phyloP scores from a whole-genome alignment of 2,888 invertebrate species.

The Sinotaia quadrata region DNA sequence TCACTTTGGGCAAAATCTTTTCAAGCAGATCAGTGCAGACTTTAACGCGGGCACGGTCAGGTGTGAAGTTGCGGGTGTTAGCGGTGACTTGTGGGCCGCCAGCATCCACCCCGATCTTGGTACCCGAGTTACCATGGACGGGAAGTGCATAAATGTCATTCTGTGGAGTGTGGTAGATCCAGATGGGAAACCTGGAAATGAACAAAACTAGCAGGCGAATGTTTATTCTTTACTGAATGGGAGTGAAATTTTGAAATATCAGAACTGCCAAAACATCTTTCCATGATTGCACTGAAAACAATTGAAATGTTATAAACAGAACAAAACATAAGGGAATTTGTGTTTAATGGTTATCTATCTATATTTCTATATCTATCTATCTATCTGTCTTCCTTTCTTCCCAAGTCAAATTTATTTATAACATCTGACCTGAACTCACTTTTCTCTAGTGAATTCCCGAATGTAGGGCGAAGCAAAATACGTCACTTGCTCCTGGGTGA shows the following conservation, averaged over 20 bases:
- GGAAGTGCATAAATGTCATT: slow-evolving; percentile 65
- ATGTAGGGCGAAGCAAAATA: slow-evolving; percentile 65
- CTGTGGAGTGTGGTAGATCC: slow-evolving; percentile 55
- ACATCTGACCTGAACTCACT: no score
- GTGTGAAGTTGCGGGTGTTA: slow-evolving; percentile 60
- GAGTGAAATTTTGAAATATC: no score
- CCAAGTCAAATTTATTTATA: no score
- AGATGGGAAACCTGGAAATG: slow-evolving; percentile 68
- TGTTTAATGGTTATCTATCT: no score
- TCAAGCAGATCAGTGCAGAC: slow-evolving; percentile 51
- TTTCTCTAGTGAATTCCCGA: slow-evolving; percentile 65
- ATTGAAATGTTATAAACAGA: no score
- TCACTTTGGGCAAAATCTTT: slow-evolving; percentile 60
- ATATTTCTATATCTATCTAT: no score
- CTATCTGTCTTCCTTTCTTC: no score
- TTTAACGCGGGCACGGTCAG: slow-evolving; percentile 60
- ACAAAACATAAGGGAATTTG: no score
- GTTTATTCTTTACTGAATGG: no score
- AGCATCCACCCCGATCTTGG: slow-evolving; percentile 67
- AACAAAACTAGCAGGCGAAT: no score
- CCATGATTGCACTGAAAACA: no score
- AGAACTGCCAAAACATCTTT: no score
- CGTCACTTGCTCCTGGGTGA: slow-evolving; percentile 70
- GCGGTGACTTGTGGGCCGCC: slow-evolving; percentile 61
- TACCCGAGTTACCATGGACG: slow-evolving; percentile 62